Conservation (phyloP, 2,113 vertebrate species). For the Ciconia maguari region DNA sequence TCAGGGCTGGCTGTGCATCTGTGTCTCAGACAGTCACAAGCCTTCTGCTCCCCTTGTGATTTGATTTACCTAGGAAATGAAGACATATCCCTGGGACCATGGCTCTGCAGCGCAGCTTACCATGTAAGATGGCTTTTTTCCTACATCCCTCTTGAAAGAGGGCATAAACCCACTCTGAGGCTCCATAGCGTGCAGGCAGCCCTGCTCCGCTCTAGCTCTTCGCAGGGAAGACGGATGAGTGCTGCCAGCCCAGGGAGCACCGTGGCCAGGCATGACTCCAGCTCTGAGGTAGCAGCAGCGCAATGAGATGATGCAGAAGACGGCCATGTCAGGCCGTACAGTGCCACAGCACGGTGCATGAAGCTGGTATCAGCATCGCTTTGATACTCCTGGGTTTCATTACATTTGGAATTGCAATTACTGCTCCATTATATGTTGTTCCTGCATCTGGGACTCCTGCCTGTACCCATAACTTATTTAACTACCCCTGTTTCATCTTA, state of each 20-base stretch:
- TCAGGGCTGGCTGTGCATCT: not conserved
- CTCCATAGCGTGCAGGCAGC: not conserved
- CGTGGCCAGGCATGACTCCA: not conserved
- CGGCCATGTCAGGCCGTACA: not conserved
- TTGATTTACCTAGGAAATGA: not conserved
- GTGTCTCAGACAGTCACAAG: not conserved
- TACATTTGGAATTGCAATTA: not conserved
- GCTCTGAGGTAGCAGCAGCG: not conserved
- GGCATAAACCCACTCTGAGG: not conserved
- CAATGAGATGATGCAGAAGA: not conserved
- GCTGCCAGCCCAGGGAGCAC: not conserved
- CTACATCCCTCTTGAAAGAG: not conserved
- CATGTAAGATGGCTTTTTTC: not conserved
- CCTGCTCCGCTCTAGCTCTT: not conserved
- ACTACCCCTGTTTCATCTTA: not conserved
- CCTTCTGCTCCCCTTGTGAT: not conserved
- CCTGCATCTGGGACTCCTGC: not conserved
- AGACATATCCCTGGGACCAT: not conserved
- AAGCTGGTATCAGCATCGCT: not conserved
- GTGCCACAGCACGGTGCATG: not conserved
- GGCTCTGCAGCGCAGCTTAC: not conserved
- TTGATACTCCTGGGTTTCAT: not conserved
- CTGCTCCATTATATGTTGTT: not conserved
- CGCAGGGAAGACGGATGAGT: rapidly evolving
- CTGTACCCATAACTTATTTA: not conserved